Percentiles rank a stretch among this genome's conserved stretches.
phyloP scores from a whole-genome alignment of 1,140 invertebrate genomes.

The Papilio glaucus region DNA sequence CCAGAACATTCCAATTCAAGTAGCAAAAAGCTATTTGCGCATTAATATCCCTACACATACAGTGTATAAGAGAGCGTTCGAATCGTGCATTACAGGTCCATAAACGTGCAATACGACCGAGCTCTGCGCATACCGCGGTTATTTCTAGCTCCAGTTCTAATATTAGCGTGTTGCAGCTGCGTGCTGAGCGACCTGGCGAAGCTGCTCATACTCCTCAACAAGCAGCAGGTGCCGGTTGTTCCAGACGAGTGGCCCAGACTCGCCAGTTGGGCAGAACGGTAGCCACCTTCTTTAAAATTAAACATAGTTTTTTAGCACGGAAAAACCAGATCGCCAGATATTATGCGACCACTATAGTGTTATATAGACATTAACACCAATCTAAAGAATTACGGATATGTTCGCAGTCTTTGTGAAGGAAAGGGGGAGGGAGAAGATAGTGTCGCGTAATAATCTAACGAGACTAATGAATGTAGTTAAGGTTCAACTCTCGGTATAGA shows the following conservation, averaged over 20 bases:
- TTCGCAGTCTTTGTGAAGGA: neutral
- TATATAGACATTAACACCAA: neutral
- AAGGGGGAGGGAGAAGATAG: neutral
- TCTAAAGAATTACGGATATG: neutral
- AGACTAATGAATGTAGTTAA: no score
- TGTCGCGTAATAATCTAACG: no score
- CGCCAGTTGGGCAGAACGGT: constrained; percentile 89
- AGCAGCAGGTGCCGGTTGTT: constrained; percentile 86
- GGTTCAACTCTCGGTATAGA: no score
- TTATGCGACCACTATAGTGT: neutral
- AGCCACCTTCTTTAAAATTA: constrained; percentile 36
- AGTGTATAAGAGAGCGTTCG: neutral
- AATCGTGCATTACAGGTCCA: constrained; percentile 24
- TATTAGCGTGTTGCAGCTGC: constrained; percentile 81
- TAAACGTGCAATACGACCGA: constrained; percentile 26
- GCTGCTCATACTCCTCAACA: constrained; percentile 88
- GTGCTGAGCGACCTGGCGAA: constrained; percentile 89
- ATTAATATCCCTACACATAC: neutral
- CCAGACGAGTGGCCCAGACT: constrained; percentile 92
- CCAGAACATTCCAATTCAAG: neutral
- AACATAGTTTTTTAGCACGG: constrained; percentile 2
- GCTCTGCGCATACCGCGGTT: constrained; percentile 26
- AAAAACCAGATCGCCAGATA: no score
- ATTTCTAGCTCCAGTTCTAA: constrained; percentile 38
- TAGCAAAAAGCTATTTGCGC: constrained; percentile 16